Percentiles rank a stretch among this genome's conserved stretches.
phyloP scores from a whole-genome alignment of 23 tunicate species.

The Ascidia mentula region DNA sequence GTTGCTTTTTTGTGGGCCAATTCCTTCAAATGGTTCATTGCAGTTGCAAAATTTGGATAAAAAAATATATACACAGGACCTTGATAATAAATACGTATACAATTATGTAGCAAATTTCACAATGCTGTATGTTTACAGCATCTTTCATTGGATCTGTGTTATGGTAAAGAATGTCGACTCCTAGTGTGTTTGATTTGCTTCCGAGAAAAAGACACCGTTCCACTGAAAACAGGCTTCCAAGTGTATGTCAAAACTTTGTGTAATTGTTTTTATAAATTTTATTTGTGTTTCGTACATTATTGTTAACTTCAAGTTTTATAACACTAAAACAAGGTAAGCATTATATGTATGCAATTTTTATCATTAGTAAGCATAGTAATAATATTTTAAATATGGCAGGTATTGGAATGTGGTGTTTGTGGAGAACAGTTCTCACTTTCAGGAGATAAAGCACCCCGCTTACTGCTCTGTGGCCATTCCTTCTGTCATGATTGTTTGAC shows the following conservation, averaged over 20 bases:
- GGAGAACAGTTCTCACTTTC: constrained; percentile 73
- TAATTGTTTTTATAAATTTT: not conserved
- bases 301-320: not conserved
- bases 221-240: constrained; percentile 20
- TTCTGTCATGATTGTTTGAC: constrained; percentile 69
- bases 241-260: constrained; percentile 21
- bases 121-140: no score
- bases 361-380: no score
- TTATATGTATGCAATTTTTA: not conserved
- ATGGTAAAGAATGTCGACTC: constrained; percentile 10
- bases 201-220: constrained; percentile 62
- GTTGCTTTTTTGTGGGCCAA: no score
- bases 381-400: not conserved
- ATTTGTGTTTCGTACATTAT: not conserved
- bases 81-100: no score
- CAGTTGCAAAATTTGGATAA: no score
- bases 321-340: not conserved
- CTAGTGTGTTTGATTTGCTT: constrained; percentile 11
- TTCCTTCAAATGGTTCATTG: no score
- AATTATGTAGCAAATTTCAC: no score
- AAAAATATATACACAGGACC: no score
- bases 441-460: constrained; percentile 66
- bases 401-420: constrained; percentile 76
- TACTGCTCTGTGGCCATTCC: constrained; percentile 68
- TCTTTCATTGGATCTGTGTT: no score